Evolutionary conservation across 2,113 vertebrate species (phyloP), one percentile per base, ranked within the genome.

Genomic region (Seriola quinqueradiata): DNA sequence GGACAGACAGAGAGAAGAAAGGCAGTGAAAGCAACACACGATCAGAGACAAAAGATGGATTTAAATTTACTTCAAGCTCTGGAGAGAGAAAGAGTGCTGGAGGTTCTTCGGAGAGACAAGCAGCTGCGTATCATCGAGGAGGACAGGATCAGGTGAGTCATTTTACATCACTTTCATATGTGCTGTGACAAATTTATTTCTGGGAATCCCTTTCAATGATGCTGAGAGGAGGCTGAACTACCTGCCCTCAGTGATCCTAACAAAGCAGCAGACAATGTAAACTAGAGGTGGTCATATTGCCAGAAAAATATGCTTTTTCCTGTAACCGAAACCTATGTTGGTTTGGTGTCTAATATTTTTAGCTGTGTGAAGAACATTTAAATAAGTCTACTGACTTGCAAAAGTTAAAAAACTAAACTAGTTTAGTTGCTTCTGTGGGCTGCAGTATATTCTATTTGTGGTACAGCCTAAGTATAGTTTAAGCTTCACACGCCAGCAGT

Each of bases 81-180:
- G 72, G 98, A 99, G 55, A 93, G 77, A 57, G 95, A 97, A n/a
- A 79, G 81, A 67, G 88, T 99, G 64, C 91, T 99, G 71, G 94
- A 97, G 75, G 98, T 99, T 60, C 95, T 99, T 7, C 92, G 94
- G 79, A 95, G 97, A 72, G 98, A 99, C 81, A 95, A 92, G 89
- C 81, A 91, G 14, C 84, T 99, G 69, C 96, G 96, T 5, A 93
- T 82, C 67, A 75, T 78, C 0, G 98, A 99, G 19, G 96, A 97
- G 10, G 96, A 97, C 67, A 93, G 98, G 84, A 93, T 97, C 89
- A 96, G 97, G 98, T 98, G 95, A 21, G 87, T 36, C 19, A 34
- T 57, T 65, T 70, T 8, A 12, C 0, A 17, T 13, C 25, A 19
- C 4, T 16, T 61, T 48, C 7, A 21, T 3, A 28, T 38, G 57